Evolutionary conservation across 2,797 vertebrate species (phyloP).

Genomic region (Champsocephalus gunnari): DNA sequence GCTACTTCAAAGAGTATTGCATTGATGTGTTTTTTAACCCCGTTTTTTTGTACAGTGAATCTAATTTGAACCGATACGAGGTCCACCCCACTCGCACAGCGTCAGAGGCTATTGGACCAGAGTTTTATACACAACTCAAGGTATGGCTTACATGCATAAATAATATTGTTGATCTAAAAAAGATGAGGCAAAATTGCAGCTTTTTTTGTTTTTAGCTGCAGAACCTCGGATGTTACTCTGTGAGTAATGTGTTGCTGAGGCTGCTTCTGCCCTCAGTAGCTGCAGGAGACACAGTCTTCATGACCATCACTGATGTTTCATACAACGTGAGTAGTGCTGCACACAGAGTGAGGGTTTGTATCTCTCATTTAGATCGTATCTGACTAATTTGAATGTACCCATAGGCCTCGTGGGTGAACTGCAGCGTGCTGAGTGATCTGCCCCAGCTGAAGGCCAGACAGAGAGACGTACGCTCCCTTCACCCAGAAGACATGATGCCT

Average conservation of each 20-base stretch:
- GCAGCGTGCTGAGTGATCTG: slow-evolving; percentile 83
- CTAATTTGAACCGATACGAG: slow-evolving; percentile 92
- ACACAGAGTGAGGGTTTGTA: neutral
- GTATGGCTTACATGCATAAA: slow-evolving; percentile 67
- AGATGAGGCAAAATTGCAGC: neutral
- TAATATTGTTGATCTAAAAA: neutral
- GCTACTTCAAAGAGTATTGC: neutral
- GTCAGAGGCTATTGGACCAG: slow-evolving; percentile 87
- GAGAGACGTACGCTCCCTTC: slow-evolving; percentile 77
- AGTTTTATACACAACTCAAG: slow-evolving; percentile 91
- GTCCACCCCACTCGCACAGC: slow-evolving; percentile 87
- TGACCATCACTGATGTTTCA: slow-evolving; percentile 86
- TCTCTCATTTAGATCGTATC: slow-evolving; percentile 7
- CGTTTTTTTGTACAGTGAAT: slow-evolving; percentile 80
- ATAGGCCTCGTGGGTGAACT: slow-evolving; percentile 86
- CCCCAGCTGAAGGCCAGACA: slow-evolving; percentile 75
- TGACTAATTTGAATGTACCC: slow-evolving; percentile 35
- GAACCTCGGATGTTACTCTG: slow-evolving; percentile 91
- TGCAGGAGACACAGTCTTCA: slow-evolving; percentile 84
- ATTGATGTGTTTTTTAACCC: neutral
- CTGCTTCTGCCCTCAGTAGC: slow-evolving; percentile 88
- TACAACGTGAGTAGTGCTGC: slow-evolving; percentile 89
- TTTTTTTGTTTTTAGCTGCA: slow-evolving; percentile 85
- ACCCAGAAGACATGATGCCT: slow-evolving; percentile 89
- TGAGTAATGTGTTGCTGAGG: slow-evolving; percentile 86